Conservation (phyloP, 2,888 invertebrate species). For the Drepana falcataria region DNA sequence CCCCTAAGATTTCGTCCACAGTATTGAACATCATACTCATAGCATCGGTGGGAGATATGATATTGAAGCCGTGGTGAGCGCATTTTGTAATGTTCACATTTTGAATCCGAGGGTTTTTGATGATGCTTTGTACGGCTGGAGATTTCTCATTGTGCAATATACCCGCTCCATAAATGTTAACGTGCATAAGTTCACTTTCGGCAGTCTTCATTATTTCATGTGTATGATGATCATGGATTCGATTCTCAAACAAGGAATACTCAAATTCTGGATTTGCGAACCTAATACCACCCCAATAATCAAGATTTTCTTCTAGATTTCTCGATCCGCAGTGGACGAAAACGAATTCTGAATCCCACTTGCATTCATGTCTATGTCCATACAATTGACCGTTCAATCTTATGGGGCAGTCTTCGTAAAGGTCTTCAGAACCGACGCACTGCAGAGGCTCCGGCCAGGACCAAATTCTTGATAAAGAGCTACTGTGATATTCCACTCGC, state of each 20-base stretch:
- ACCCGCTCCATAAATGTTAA: conserved; percentile 95
- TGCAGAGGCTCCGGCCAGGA: conserved; percentile 97
- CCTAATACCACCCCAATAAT: conserved; percentile 98
- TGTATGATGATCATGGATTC: conserved; percentile 89
- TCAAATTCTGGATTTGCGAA: conserved; percentile 95
- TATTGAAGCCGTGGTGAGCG: conserved; percentile 94
- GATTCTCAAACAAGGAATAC: conserved; percentile 88
- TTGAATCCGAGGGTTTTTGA: conserved; percentile 89
- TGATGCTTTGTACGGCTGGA: conserved; percentile 93
- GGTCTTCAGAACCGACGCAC: conserved; percentile 86
- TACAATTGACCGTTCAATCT: conserved; percentile 93
- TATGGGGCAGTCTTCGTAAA: conserved; percentile 90
- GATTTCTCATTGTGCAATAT: conserved; percentile 96
- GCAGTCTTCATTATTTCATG: conserved; percentile 83
- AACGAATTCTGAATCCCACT: conserved; percentile 94
- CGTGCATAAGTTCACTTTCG: conserved; percentile 87
- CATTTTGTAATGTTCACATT: conserved; percentile 90
- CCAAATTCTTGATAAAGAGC: conserved; percentile 91
- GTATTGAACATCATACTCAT: conserved; percentile 87
- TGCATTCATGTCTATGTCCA: conserved; percentile 90
- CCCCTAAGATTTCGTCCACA: conserved; percentile 89
- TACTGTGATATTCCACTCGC: conserved; percentile 92
- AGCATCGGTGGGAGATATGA: conserved; percentile 92
- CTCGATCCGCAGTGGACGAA: conserved; percentile 93
- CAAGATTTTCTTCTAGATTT: conserved; percentile 80